Base-by-base conservation (phyloP, 2,888 invertebrate genomes). In the Drosophila mimetica region DNA sequence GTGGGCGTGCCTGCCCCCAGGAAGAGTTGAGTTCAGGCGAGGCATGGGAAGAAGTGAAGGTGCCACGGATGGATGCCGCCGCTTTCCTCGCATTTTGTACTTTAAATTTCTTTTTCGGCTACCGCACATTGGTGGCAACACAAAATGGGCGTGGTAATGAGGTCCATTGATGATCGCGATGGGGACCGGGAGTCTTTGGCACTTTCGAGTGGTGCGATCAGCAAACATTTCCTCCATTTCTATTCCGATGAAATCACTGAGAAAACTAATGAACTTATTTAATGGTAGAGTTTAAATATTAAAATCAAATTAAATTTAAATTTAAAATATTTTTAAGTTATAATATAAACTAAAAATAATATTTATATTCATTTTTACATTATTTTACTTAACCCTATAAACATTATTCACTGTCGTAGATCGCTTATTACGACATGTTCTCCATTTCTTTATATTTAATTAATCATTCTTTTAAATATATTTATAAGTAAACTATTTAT, bases 91-190 rank as follows among this genome's bases (percentile, higher is more conserved):
- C 55, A 39, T 44, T 37, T 46, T 20, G 34, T 20, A 44, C 53
- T 14, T 53, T 20, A 13, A 9, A 25, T 25, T 63, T 16, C 34
- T 18, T 39, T 79, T 67, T 81, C 72, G 75, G 76, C 76, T 71
- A 74, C 75, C 79, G 76, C n/a, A 25, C 71, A 87, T 87, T 86
- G 83, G 83, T 74, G 77, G 71, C 74, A 70, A 88, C 89, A 84
- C 79, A 70, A 69, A 78, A 78, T 51, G 73, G 84, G 84, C 84
- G 84, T 88, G 85, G 59, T 74, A 71, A 75, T 72, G 67, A 74
- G 59, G 37, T 64, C 63, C 71, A 55, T 46, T 64, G 53, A 78
- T 70, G 74, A 60, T 52, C 47, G 48, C 18, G 28, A 48, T 25
- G 42, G 50, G 42, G 37, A 70, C 28, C 41, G 60, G 20, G 42